These are phyloP conservation scores for Tor tambroides DNA, from an alignment of 2,113 vertebrate genomes.

Conservation along the genomic window DNA sequence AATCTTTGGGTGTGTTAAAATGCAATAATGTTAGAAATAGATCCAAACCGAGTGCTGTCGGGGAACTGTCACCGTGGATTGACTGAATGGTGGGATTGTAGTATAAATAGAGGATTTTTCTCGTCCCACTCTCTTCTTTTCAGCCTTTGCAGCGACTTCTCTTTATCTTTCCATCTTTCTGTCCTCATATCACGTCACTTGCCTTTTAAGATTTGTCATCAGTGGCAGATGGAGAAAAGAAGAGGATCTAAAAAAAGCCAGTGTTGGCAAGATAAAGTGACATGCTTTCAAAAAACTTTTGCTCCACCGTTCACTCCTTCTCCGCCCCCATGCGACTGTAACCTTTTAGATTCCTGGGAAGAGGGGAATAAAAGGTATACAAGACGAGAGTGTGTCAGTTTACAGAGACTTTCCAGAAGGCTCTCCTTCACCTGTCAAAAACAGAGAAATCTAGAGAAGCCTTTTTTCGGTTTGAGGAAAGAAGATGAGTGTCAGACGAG, in stretches of 20 bases:
- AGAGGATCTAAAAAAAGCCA: slow-evolving; percentile 25
- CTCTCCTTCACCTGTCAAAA: slow-evolving; percentile 24
- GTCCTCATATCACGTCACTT: not conserved
- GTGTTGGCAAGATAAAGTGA: slow-evolving; percentile 43
- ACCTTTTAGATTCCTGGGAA: slow-evolving; percentile 12
- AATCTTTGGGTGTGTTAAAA: slow-evolving; percentile 30
- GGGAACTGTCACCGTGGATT: not conserved
- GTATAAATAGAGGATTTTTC: slow-evolving; percentile 17
- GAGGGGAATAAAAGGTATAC: slow-evolving; percentile 6
- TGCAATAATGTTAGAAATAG: not conserved
- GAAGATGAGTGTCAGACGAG: slow-evolving; percentile 30
- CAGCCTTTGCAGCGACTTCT: not conserved
- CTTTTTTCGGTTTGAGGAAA: not conserved
- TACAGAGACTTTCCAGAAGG: slow-evolving; percentile 31
- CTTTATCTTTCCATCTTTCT: slow-evolving; percentile 16
- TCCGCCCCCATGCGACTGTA: slow-evolving; percentile 24
- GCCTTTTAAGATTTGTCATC: slow-evolving; percentile 33
- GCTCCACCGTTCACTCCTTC: not conserved
- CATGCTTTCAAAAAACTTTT: slow-evolving; percentile 32
- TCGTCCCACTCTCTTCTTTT: slow-evolving; percentile 14
- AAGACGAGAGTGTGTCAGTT: slow-evolving; percentile 27
- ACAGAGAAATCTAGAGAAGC: slow-evolving; percentile 1
- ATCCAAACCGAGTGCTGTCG: not conserved
- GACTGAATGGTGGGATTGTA: not conserved
- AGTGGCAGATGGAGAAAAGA: slow-evolving; percentile 29